A percentile compares a stretch with the other conserved stretches of the same genome.
These are phyloP conservation scores for Pygmarrhopalites habei DNA, from an alignment of 1,140 invertebrate species.

Conservation along the genomic window DNA sequence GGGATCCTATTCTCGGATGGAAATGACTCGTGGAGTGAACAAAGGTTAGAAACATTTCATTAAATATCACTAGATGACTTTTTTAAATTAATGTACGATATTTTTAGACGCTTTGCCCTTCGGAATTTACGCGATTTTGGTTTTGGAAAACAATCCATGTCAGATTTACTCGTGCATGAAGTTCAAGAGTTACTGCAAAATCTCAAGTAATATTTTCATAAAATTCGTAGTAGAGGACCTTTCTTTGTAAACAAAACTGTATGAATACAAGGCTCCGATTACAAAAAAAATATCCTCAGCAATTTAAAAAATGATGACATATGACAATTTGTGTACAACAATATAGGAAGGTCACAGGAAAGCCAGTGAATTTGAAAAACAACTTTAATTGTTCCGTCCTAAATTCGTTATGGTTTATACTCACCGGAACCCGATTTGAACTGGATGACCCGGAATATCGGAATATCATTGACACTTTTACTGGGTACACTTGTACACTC, in stretches of 20 bases:
- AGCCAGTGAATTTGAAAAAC: background rate
- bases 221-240: too few relatives aligned
- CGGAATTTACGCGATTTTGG: slow-evolving; percentile 62
- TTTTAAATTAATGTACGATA: too few relatives aligned
- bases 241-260: background rate
- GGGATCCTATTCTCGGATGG: slow-evolving; percentile 57
- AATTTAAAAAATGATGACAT: background rate
- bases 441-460: slow-evolving; percentile 40
- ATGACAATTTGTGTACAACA: background rate
- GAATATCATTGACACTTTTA: background rate
- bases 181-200: slow-evolving; percentile 47
- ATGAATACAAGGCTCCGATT: background rate
- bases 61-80: too few relatives aligned
- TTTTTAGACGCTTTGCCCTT: too few relatives aligned
- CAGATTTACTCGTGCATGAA: slow-evolving; percentile 60
- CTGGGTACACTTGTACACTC: background rate
- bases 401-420: slow-evolving; percentile 39
- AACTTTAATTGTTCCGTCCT: slow-evolving; percentile 25
- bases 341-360: background rate
- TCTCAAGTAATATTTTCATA: slow-evolving; percentile 1
- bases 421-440: slow-evolving; percentile 43
- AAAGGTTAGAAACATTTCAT: too few relatives aligned
- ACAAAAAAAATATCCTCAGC: background rate
- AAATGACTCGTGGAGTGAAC: slow-evolving; percentile 58
- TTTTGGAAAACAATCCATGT: slow-evolving; percentile 67